Evolutionary conservation across 1,140 invertebrate genomes (phyloP), one percentile per base, ranked within the genome.

Genomic region (Procambarus clarkii): DNA sequence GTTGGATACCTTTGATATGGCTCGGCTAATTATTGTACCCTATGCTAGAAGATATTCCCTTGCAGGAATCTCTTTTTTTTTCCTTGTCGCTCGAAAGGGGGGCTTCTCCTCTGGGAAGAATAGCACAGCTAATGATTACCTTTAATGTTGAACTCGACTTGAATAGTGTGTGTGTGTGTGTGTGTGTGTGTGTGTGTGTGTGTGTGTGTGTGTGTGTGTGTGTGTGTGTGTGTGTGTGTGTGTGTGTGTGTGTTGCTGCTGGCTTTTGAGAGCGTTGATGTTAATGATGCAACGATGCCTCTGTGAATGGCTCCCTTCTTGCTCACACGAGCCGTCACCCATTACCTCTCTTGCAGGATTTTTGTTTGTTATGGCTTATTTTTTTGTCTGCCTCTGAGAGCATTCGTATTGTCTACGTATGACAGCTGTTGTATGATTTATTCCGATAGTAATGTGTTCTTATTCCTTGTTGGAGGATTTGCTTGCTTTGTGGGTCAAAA

Each of bases 51-150:
- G 64, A 44, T 85, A 46, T 85, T 69, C 60, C 21, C 60, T 74
- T 46, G 34, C 34, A 34, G 34, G 34, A 34, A 34, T 74, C 69
- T 74, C 45, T 85, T 69, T 74, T 69, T 54, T 5, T 54, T 54
- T 54, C 50, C 50, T 54, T 54, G 50, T 54, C 13, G 5, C 4
- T 54, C 2, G 79, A 44, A 18, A 45, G 78, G 21, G 79, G n/a
- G 79, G 24, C 48, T 5, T 18, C 13, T 74, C 69, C 34, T 48
- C 58, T 48, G 69, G 24, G 24, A 74, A 74, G 83, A 74, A 85
- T 71, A 46, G 45, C 83, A 85, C 74, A 74, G 83, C 83, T 85
- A 85, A 85, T 85, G 83, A 85, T 85, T 85, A 85, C 83, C 83
- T 85, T 85, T 85, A 85, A 74, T 85, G 83, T 48, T 85, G 60